A percentile compares a stretch with the other conserved stretches of the same genome.
Conservation (phyloP, 2,888 invertebrate species). For the Eudemis profundana region DNA sequence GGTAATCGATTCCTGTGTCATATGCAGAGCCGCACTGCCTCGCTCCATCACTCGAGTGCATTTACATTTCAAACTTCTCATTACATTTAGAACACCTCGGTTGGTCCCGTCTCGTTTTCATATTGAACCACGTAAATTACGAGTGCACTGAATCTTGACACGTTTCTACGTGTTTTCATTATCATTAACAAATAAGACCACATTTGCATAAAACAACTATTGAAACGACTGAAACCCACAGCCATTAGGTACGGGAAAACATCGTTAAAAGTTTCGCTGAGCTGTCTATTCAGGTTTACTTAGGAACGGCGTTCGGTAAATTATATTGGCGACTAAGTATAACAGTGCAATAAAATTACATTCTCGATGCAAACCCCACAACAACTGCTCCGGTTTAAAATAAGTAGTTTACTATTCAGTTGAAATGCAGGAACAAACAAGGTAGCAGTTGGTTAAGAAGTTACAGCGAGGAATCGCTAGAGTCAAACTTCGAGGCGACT, state of each 20-base stretch:
- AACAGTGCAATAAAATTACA: slow-evolving; percentile 21
- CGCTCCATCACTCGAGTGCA: slow-evolving; percentile 11
- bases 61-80: slow-evolving; percentile 23
- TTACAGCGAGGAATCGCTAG: slow-evolving; percentile 10
- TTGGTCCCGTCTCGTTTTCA: slow-evolving; percentile 1
- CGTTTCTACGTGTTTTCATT: not conserved
- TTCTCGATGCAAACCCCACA: slow-evolving; percentile 7
- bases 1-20: slow-evolving; percentile 20
- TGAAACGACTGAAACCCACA: slow-evolving; percentile 1
- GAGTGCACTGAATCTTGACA: not conserved
- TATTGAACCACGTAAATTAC: slow-evolving; percentile 10
- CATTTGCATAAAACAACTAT: slow-evolving; percentile 10
- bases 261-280: slow-evolving; percentile 40
- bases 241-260: slow-evolving; percentile 31
- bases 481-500: slow-evolving; percentile 29
- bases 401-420: slow-evolving; percentile 12
- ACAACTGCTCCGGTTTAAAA: slow-evolving; percentile 1
- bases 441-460: slow-evolving; percentile 21
- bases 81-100: slow-evolving; percentile 19
- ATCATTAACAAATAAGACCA: not conserved
- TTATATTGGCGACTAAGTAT: slow-evolving; percentile 20
- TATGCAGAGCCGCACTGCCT: slow-evolving; percentile 9
- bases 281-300: slow-evolving; percentile 30
- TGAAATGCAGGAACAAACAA: slow-evolving; percentile 32
- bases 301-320: slow-evolving; percentile 19